Evolutionary conservation across 2,888 invertebrate genomes (phyloP).

Genomic region (Venusia cambrica): DNA sequence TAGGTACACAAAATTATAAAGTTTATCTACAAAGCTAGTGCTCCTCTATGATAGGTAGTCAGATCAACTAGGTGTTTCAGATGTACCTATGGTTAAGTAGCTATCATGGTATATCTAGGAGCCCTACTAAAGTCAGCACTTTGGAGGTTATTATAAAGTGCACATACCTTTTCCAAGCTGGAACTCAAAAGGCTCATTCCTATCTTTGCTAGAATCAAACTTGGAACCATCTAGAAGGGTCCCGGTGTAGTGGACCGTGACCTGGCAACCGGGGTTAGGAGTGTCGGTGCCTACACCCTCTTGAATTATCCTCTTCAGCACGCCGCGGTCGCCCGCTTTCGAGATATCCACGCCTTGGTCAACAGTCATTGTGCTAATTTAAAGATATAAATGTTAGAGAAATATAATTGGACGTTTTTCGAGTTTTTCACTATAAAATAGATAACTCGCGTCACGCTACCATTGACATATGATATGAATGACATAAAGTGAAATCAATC

Average conservation of each 20-base stretch:
- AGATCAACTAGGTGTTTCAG: too few relatives aligned
- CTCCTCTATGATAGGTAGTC: too few relatives aligned
- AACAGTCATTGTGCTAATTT: constrained; percentile 49
- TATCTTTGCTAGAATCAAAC: constrained; percentile 95
- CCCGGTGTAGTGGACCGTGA: constrained; percentile 94
- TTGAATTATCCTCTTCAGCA: constrained; percentile 87
- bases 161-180: constrained; percentile 89
- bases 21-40: too few relatives aligned
- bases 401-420: too few relatives aligned
- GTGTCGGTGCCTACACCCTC: constrained; percentile 88
- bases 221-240: constrained; percentile 92
- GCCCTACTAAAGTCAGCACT: too few relatives aligned
- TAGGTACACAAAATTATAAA: too few relatives aligned
- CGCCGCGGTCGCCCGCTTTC: constrained; percentile 83
- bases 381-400: too few relatives aligned
- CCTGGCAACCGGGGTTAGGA: constrained; percentile 85
- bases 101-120: background rate
- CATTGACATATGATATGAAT: too few relatives aligned
- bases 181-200: constrained; percentile 93
- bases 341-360: constrained; percentile 71
- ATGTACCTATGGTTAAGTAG: constrained; percentile 5
- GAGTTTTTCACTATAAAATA: too few relatives aligned
- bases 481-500: too few relatives aligned
- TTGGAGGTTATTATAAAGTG: background rate
- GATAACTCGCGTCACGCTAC: too few relatives aligned